phyloP scores from a whole-genome alignment of 2,797 vertebrate species.

The Onychomys arenicola region DNA sequence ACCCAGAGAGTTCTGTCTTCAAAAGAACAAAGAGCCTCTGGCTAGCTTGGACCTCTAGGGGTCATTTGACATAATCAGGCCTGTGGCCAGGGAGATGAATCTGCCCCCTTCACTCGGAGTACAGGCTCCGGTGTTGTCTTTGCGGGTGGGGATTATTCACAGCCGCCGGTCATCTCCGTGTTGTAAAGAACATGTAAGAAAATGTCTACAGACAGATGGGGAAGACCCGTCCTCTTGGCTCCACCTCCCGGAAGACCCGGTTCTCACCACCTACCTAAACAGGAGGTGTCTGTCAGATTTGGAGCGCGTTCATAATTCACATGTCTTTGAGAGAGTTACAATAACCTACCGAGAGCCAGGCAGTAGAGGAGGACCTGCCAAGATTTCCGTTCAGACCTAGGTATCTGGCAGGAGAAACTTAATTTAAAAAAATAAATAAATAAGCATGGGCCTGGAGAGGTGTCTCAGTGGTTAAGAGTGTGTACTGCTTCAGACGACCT shows the following conservation, averaged over 20 bases:
- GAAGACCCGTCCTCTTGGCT: neutral
- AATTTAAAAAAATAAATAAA: neutral
- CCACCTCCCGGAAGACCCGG: neutral
- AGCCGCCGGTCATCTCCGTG: neutral
- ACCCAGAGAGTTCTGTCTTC: neutral
- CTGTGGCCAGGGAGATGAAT: neutral
- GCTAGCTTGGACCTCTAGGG: neutral
- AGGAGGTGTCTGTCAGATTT: neutral
- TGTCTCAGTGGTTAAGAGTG: neutral
- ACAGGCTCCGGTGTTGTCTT: neutral
- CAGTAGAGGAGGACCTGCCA: slow-evolving; percentile 33
- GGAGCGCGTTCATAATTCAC: neutral
- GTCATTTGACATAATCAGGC: fast-evolving
- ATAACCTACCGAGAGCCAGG: neutral
- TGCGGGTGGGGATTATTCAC: neutral
- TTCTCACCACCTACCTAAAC: neutral
- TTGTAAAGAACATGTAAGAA: neutral
- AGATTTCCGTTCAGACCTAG: neutral
- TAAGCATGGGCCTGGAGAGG: neutral
- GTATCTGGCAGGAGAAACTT: neutral
- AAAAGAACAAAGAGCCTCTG: neutral
- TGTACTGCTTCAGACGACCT: neutral
- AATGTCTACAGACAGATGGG: neutral
- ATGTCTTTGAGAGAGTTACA: neutral
- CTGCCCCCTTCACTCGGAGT: too few species aligned